These are phyloP conservation scores for Meiosimyza decipiens DNA, from an alignment of 2,888 invertebrate genomes.

Conservation along the genomic window DNA sequence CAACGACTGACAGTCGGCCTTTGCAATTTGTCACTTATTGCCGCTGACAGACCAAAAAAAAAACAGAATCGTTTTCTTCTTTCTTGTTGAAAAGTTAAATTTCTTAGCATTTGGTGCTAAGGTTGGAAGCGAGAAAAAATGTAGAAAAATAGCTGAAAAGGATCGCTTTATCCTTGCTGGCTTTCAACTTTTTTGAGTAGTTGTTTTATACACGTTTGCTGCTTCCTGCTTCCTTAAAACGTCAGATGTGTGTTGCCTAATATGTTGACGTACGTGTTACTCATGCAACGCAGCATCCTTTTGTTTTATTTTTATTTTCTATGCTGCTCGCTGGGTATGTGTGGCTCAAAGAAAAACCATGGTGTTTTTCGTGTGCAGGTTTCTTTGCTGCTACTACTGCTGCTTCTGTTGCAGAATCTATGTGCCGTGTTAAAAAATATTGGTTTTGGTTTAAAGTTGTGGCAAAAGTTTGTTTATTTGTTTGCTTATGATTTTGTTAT, in stretches of 20 bases:
- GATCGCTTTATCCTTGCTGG: not conserved
- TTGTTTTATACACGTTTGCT: slow-evolving; percentile 6
- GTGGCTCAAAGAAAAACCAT: no score
- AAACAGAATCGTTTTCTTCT: not conserved
- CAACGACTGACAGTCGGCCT: slow-evolving; percentile 23
- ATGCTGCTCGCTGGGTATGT: no score
- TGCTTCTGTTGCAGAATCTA: slow-evolving; percentile 13
- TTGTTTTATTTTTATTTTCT: no score
- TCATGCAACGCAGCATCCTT: no score
- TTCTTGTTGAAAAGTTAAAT: slow-evolving; percentile 3
- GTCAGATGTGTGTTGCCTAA: no score
- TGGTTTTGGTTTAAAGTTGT: slow-evolving; percentile 7
- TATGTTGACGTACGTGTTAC: no score
- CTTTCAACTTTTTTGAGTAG: not conserved
- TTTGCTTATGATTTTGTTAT: not conserved
- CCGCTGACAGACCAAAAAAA: not conserved
- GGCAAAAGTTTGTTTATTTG: not conserved
- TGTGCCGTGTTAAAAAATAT: slow-evolving; percentile 16
- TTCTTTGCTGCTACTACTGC: not conserved
- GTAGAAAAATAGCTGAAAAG: not conserved
- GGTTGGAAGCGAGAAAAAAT: not conserved
- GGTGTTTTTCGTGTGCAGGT: not conserved
- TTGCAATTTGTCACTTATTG: slow-evolving; percentile 27
- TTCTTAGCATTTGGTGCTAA: slow-evolving; percentile 9
- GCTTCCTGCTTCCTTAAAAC: not conserved